Base-by-base conservation (phyloP, 2,797 vertebrate genomes). In the Hephaestus fuliginosus region DNA sequence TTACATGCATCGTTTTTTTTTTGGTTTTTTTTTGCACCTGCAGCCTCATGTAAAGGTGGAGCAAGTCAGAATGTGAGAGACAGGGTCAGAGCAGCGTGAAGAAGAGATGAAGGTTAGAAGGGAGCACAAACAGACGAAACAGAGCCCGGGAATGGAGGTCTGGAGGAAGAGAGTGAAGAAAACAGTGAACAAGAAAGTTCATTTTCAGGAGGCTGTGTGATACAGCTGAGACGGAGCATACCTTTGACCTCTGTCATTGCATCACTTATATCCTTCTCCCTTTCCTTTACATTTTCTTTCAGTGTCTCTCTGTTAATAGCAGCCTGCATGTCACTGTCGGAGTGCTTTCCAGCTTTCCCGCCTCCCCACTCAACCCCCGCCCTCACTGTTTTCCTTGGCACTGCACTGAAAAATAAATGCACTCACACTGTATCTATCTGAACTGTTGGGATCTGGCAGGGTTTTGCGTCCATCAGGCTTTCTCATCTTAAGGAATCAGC, bases 351-450 rank as follows among this genome's bases (percentile, higher is more conserved):
- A 76, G 73, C 66, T 74, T 68, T 70, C 22, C 77, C 44, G 13
- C 81, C 66, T 72, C 82, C 77, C 82, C 74, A 84, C 87, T 52
- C 88, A 80, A 49, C 76, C 81, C 77, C 79, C 70, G 7, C 68
- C 76, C 61, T 67, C 51, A 43, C 71, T 57, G 80, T 88, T 88
- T 86, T 82, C 74, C 61, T 81, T 82, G 65, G 80, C 68, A 61
- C 68, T 70, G 66, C 80, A 25, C 86, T 92, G 75, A 93, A 93
- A 93, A 89, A 89, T 93, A 79, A 90, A 93, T 92, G 90, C 73
- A 67, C 83, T 89, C 81, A 62, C 22, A 74, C 74, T 86, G 82
- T 85, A 88, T 88, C 74, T 75, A 63, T 85, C 44, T 67, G 72
- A 86, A 82, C 84, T 74, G 58, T 62, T 81, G 87, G 71, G 86